Percentiles rank a stretch among this genome's conserved stretches.
Conservation (phyloP, 2,113 vertebrate genomes). For the Stomatorhinus ivindoensis region DNA sequence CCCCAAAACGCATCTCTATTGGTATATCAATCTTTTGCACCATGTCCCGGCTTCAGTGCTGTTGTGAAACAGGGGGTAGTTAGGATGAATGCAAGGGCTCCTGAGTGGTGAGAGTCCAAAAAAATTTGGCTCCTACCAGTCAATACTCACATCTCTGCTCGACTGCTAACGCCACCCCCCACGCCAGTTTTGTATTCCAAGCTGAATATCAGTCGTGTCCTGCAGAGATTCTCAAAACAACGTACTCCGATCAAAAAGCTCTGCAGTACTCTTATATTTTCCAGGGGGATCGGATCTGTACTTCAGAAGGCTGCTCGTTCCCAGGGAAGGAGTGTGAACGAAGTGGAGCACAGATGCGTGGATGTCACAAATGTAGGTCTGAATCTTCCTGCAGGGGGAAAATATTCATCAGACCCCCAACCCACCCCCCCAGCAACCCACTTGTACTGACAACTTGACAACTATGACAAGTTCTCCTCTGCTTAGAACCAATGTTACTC, state of each 20-base stretch:
- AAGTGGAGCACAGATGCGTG: neutral
- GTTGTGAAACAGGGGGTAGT: neutral
- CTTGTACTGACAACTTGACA: conserved; percentile 1
- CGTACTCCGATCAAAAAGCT: neutral
- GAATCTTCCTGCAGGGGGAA: neutral
- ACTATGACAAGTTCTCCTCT: neutral
- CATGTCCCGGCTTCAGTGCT: neutral
- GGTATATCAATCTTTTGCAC: neutral
- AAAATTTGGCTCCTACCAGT: neutral
- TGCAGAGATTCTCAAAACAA: neutral
- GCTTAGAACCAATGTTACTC: neutral
- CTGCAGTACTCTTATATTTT: neutral
- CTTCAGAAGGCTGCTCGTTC: neutral
- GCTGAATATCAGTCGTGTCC: neutral
- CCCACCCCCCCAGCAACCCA: neutral
- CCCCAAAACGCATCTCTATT: neutral
- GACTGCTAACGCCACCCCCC: neutral
- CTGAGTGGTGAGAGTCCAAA: neutral
- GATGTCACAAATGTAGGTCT: conserved; percentile 3
- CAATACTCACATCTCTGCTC: neutral
- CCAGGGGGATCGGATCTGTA: neutral
- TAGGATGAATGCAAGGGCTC: neutral
- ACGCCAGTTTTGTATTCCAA: neutral
- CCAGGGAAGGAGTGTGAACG: neutral
- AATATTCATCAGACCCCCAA: neutral